These are phyloP conservation scores for Drosophila melanica DNA, from an alignment of 1,140 invertebrate species.

Conservation along the genomic window DNA sequence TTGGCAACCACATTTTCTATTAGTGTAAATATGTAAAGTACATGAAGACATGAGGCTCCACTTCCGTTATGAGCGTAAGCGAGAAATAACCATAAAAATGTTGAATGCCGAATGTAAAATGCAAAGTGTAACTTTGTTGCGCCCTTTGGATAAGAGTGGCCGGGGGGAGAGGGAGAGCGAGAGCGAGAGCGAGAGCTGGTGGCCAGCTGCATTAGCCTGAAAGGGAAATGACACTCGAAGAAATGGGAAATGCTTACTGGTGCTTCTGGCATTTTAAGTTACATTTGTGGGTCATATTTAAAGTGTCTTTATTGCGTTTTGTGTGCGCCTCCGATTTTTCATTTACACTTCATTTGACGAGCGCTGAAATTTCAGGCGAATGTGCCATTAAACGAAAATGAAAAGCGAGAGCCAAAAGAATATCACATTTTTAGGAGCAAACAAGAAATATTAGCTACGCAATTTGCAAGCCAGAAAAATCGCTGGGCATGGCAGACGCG, in stretches of 20 bases:
- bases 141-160: background rate
- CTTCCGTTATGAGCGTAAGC: slow-evolving; percentile 63
- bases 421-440: slow-evolving; percentile 55
- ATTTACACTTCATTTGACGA: slow-evolving; percentile 73
- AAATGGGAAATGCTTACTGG: slow-evolving; percentile 9
- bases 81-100: slow-evolving; percentile 71
- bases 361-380: slow-evolving; percentile 58
- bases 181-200: background rate
- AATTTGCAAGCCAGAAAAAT: slow-evolving; percentile 50
- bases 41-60: slow-evolving; percentile 81
- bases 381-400: slow-evolving; percentile 63
- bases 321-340: slow-evolving; percentile 43
- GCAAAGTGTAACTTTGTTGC: slow-evolving; percentile 76
- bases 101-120: slow-evolving; percentile 57
- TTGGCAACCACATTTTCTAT: slow-evolving; percentile 80
- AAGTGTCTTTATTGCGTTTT: slow-evolving; percentile 61
- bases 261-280: slow-evolving; percentile 65
- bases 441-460: slow-evolving; percentile 61
- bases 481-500: background rate
- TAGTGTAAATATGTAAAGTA: slow-evolving; percentile 83
- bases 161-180: background rate
- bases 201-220: slow-evolving; percentile 11
- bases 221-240: slow-evolving; percentile 11
- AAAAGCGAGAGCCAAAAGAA: slow-evolving; percentile 15
- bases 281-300: slow-evolving; percentile 72